phyloP scores from a whole-genome alignment of 2,113 vertebrate genomes.

The Sorex araneus region DNA sequence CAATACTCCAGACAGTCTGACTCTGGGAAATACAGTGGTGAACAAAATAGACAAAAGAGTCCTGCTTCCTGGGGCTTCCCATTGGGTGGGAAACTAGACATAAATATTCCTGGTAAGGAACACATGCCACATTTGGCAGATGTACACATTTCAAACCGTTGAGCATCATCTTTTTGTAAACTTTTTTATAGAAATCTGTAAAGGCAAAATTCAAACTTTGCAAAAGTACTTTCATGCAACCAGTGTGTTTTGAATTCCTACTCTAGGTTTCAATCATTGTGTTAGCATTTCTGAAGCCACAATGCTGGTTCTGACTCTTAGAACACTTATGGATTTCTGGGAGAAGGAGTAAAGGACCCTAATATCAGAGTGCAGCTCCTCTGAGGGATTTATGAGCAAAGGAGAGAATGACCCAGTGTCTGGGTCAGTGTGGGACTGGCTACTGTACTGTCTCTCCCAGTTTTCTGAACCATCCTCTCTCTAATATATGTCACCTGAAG shows the following conservation, averaged over 20 bases:
- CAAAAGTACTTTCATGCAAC: neutral
- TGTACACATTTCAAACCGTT: neutral
- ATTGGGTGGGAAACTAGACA: neutral
- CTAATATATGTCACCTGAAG: neutral
- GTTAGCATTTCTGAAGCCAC: neutral
- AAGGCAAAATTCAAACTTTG: neutral
- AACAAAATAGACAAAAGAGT: neutral
- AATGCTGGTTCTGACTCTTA: neutral
- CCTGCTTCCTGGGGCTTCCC: neutral
- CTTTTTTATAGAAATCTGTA: neutral
- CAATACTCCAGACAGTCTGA: neutral
- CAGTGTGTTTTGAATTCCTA: neutral
- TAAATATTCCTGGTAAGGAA: neutral
- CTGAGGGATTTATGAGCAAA: neutral
- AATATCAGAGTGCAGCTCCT: neutral
- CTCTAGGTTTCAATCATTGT: neutral
- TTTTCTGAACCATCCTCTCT: neutral
- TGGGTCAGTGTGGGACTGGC: neutral
- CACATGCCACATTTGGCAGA: neutral
- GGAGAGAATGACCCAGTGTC: no score
- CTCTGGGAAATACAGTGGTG: neutral
- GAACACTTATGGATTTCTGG: neutral
- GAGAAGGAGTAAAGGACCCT: neutral
- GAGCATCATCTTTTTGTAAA: neutral
- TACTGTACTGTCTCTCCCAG: no score